Percentiles rank a stretch among this genome's conserved stretches.
Conservation (phyloP, 2,113 vertebrate species). For the Ctenodactylus gundi region DNA sequence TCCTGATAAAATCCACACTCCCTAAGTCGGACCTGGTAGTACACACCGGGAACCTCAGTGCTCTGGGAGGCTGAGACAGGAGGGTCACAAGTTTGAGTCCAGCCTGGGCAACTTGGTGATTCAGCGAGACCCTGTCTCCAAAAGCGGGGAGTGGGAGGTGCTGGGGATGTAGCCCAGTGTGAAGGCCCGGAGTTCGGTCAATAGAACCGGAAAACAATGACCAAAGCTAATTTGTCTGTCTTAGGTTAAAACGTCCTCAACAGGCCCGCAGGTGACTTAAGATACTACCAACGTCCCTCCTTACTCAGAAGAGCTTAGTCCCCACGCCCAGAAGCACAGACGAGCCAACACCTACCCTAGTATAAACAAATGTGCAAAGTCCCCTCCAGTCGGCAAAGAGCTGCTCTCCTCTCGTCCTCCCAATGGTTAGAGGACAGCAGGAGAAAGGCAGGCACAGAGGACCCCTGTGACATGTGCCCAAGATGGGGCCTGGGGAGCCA, state of each 20-base stretch:
- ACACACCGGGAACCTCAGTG: not conserved
- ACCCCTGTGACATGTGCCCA: accelerated
- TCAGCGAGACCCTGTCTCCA: too few species aligned
- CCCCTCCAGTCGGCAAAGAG: not conserved
- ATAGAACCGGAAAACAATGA: too few species aligned
- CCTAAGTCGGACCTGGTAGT: not conserved
- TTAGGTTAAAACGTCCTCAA: accelerated
- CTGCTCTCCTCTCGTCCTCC: not conserved
- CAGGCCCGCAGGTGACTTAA: not conserved
- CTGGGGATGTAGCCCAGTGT: too few species aligned
- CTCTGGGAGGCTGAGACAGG: too few species aligned
- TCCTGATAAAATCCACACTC: not conserved
- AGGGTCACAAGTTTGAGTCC: too few species aligned
- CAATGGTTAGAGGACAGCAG: not conserved
- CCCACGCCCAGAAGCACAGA: not conserved
- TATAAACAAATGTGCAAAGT: not conserved
- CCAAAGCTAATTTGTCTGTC: not conserved
- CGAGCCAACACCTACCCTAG: accelerated
- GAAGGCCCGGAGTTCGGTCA: too few species aligned
- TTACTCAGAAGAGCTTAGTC: too few species aligned
- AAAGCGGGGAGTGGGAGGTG: too few species aligned
- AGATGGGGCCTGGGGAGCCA: accelerated
- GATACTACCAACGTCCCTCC: not conserved
- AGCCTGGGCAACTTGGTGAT: too few species aligned
- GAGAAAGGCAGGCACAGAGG: not conserved